Conservation (phyloP, 2,797 vertebrate species). For the Peromyscus melanophrys region DNA sequence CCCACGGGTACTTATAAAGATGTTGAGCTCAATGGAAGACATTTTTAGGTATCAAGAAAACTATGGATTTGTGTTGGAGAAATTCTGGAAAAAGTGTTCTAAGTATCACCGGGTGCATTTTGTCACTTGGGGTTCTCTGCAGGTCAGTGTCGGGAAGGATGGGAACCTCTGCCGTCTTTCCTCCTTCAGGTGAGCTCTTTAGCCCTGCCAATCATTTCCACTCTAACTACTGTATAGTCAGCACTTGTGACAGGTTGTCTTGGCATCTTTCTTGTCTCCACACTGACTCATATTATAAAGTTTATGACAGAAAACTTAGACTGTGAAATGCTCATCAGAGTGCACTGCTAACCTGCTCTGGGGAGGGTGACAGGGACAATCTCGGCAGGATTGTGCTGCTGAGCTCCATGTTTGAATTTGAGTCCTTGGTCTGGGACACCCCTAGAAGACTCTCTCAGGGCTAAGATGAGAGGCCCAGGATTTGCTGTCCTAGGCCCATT, state of each 20-base stretch:
- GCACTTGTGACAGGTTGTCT: not conserved
- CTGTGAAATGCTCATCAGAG: accelerated
- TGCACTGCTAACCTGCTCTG: not conserved
- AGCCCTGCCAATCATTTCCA: not conserved
- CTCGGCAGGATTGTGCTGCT: no score
- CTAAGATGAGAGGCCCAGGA: accelerated
- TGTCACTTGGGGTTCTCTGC: not conserved
- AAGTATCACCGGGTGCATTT: not conserved
- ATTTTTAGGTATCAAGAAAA: not conserved
- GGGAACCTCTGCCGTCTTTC: accelerated
- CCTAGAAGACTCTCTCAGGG: not conserved
- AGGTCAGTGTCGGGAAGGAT: accelerated
- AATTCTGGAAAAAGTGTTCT: not conserved
- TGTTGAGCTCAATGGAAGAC: not conserved
- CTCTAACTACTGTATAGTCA: not conserved
- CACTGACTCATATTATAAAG: not conserved
- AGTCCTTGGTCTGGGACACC: accelerated
- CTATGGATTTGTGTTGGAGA: not conserved
- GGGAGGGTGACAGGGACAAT: not conserved
- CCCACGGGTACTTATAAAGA: not conserved
- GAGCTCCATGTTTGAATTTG: no score
- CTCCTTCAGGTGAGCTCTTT: not conserved
- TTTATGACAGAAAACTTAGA: not conserved
- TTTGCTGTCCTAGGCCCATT: accelerated
- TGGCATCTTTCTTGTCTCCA: not conserved